Percentiles rank a stretch among this genome's conserved stretches.
These are phyloP conservation scores for Bufotes viridis DNA, from an alignment of 2,797 vertebrate genomes.

Conservation along the genomic window DNA sequence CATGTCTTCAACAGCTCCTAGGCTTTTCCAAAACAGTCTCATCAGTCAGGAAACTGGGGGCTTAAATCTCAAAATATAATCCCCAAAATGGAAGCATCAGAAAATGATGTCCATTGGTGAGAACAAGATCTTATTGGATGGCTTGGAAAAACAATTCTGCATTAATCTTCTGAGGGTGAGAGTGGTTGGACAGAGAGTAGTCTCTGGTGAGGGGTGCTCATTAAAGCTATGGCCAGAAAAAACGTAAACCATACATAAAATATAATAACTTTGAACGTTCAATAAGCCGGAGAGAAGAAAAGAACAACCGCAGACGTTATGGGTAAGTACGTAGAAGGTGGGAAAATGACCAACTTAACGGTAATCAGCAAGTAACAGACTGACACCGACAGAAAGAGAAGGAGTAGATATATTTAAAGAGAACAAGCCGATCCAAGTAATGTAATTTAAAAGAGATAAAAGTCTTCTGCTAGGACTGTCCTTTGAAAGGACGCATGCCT, in stretches of 20 bases:
- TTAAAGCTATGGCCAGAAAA: background rate
- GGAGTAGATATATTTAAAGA: constrained; percentile 80
- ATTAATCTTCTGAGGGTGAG: background rate
- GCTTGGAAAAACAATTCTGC: background rate
- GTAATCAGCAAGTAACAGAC: constrained; percentile 76
- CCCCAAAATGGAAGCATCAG: background rate
- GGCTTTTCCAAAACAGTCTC: background rate
- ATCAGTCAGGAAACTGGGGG: background rate
- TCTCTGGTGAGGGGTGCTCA: background rate
- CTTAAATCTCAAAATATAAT: background rate
- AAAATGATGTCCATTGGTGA: background rate
- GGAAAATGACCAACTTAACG: constrained; percentile 68
- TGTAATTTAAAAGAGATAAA: constrained; percentile 85
- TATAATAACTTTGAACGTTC: background rate
- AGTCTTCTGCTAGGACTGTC: constrained; percentile 79
- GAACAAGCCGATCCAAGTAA: constrained; percentile 84
- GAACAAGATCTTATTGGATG: background rate
- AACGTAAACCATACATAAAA: background rate
- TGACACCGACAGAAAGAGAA: constrained; percentile 72
- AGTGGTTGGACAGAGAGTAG: background rate
- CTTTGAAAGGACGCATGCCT: constrained; percentile 83
- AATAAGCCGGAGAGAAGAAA: constrained; percentile 38
- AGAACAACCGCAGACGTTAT: constrained; percentile 42
- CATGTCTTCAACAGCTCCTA: background rate
- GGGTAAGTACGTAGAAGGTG: constrained; percentile 62